Conservation (phyloP, 92 coral and sea anemone genomes). For the Bergia sp. region DNA sequence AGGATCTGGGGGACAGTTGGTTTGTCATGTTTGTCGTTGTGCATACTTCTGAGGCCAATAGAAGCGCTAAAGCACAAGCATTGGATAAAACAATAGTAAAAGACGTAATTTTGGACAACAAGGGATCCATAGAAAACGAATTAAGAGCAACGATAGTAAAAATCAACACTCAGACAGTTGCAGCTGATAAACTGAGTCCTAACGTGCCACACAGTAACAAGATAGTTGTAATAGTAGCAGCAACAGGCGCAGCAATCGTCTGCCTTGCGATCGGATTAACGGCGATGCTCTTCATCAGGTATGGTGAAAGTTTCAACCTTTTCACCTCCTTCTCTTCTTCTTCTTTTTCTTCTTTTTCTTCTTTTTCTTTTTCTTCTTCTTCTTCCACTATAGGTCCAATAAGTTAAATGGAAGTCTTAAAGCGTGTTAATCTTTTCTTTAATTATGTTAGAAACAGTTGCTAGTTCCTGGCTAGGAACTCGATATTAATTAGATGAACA, state of each 20-base stretch:
- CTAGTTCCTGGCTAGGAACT: no score
- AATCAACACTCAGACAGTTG: background rate
- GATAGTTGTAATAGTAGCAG: constrained; percentile 14
- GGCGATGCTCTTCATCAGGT: constrained; percentile 26
- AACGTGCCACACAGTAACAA: background rate
- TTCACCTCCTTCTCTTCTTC: no score
- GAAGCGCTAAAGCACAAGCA: background rate
- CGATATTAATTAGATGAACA: no score
- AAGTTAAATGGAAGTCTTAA: no score
- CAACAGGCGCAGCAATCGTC: constrained; percentile 11
- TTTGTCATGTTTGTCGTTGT: constrained; percentile 23
- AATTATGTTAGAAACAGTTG: no score
- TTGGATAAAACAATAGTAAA: background rate
- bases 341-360: no score
- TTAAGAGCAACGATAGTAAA: background rate
- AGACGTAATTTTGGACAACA: constrained; percentile 5
- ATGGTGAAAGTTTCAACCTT: background rate
- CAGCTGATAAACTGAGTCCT: background rate
- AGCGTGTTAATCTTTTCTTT: no score
- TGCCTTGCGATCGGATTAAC: constrained; percentile 12
- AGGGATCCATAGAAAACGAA: background rate
- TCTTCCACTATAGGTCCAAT: no score
- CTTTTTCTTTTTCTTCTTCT: no score
- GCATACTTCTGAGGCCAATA: background rate
- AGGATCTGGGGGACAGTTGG: background rate